A percentile compares a stretch with the other conserved stretches of the same genome.
These are phyloP conservation scores for Tamias sibiricus DNA, from an alignment of 2,113 vertebrate species.

Conservation along the genomic window DNA sequence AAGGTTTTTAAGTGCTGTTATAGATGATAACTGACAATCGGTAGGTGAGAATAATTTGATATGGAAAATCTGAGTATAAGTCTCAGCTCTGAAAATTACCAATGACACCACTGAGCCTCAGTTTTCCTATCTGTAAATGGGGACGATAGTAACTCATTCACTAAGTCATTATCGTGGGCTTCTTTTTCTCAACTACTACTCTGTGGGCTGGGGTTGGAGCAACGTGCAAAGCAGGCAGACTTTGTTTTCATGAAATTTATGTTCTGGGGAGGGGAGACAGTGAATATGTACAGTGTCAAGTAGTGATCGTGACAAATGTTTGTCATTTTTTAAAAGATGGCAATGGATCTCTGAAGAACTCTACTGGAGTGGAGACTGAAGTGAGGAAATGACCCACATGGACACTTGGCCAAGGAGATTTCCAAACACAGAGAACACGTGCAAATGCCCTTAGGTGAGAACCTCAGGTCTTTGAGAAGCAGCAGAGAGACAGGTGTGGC, in stretches of 20 bases:
- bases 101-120: not conserved
- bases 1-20: not conserved
- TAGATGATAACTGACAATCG: not conserved
- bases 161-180: not conserved
- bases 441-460: not conserved
- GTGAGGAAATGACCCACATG: not conserved
- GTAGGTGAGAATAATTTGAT: not conserved
- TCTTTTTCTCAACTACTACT: not conserved
- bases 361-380: not conserved
- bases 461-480: not conserved
- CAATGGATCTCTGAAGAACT: not conserved
- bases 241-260: not conserved
- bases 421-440: not conserved
- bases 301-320: not conserved
- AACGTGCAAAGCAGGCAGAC: not conserved
- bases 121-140: constrained; percentile 17
- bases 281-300: not conserved
- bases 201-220: not conserved
- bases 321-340: constrained; percentile 23
- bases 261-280: not conserved
- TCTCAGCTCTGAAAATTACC: not conserved
- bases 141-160: not conserved
- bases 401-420: not conserved
- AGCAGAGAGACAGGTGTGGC: not conserved
- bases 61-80: not conserved